Evolutionary conservation across 2,113 vertebrate genomes (phyloP).

Genomic region (Otus sunia): DNA sequence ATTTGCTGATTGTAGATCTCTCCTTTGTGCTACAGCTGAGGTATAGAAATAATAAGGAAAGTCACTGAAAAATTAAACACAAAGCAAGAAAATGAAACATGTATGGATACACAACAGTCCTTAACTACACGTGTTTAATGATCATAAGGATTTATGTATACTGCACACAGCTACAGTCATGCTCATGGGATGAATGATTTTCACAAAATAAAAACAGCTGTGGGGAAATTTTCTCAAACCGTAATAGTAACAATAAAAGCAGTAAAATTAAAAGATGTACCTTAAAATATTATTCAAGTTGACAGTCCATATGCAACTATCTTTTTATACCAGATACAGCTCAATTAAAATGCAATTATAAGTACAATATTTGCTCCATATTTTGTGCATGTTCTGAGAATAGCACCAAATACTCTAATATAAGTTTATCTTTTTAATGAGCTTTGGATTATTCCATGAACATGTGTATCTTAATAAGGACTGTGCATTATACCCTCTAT

Average conservation of each 20-base stretch:
- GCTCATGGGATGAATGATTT: slow-evolving; percentile 76
- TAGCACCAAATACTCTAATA: neutral
- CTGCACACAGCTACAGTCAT: slow-evolving; percentile 62
- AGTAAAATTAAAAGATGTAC: slow-evolving; percentile 76
- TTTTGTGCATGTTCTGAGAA: slow-evolving; percentile 58
- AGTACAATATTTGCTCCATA: slow-evolving; percentile 43
- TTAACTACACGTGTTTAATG: slow-evolving; percentile 78
- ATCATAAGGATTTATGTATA: slow-evolving; percentile 74
- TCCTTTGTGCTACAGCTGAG: slow-evolving; percentile 26
- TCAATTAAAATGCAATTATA: slow-evolving; percentile 73
- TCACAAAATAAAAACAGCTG: slow-evolving; percentile 77
- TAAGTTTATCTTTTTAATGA: slow-evolving; percentile 63
- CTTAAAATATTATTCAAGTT: slow-evolving; percentile 70
- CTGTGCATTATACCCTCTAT: slow-evolving; percentile 23
- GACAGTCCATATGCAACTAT: slow-evolving; percentile 52
- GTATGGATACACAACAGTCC: slow-evolving; percentile 61
- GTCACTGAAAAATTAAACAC: slow-evolving; percentile 62
- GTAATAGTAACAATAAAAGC: slow-evolving; percentile 74
- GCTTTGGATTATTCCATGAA: slow-evolving; percentile 45
- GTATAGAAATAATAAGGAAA: slow-evolving; percentile 50
- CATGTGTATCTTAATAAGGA: slow-evolving; percentile 34
- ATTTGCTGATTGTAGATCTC: neutral
- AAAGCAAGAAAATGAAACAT: slow-evolving; percentile 51
- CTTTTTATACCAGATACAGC: slow-evolving; percentile 42
- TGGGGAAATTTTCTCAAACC: slow-evolving; percentile 72